Conservation (phyloP, 2,888 invertebrate genomes). For the Cosmorhoe ocellata region DNA sequence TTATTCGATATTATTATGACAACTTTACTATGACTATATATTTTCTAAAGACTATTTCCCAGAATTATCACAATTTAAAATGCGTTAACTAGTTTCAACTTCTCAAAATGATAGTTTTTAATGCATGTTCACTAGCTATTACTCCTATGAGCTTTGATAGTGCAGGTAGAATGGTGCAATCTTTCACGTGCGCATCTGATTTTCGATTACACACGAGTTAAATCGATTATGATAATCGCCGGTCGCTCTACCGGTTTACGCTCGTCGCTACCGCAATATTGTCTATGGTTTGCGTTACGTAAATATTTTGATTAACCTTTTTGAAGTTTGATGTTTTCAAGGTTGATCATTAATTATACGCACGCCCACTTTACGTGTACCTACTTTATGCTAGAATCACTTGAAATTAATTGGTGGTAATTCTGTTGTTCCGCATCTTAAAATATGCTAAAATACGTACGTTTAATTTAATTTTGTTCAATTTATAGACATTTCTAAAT, state of each 20-base stretch:
- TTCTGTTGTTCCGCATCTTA: too few species aligned
- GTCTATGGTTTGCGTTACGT: slow-evolving; percentile 5
- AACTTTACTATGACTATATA: too few species aligned
- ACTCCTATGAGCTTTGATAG: not conserved
- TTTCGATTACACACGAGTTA: slow-evolving; percentile 34
- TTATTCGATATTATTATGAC: too few species aligned
- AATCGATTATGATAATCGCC: slow-evolving; percentile 39
- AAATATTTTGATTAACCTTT: slow-evolving; percentile 19
- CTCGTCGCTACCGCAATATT: slow-evolving; percentile 14
- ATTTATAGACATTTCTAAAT: too few species aligned
- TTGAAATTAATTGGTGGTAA: too few species aligned
- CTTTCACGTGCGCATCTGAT: slow-evolving; percentile 32
- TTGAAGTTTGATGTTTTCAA: slow-evolving; percentile 5
- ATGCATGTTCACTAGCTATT: not conserved
- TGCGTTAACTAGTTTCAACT: too few species aligned
- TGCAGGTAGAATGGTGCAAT: slow-evolving; percentile 10
- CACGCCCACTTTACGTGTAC: slow-evolving; percentile 5
- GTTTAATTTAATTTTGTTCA: too few species aligned
- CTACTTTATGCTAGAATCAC: not conserved
- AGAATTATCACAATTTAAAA: too few species aligned
- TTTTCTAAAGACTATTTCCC: too few species aligned
- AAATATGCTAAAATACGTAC: too few species aligned
- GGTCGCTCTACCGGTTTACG: slow-evolving; percentile 31
- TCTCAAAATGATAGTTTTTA: too few species aligned
- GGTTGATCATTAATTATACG: slow-evolving; percentile 3